Base-by-base conservation (phyloP, 2,888 invertebrate species). In the Drosophila picticornis region DNA sequence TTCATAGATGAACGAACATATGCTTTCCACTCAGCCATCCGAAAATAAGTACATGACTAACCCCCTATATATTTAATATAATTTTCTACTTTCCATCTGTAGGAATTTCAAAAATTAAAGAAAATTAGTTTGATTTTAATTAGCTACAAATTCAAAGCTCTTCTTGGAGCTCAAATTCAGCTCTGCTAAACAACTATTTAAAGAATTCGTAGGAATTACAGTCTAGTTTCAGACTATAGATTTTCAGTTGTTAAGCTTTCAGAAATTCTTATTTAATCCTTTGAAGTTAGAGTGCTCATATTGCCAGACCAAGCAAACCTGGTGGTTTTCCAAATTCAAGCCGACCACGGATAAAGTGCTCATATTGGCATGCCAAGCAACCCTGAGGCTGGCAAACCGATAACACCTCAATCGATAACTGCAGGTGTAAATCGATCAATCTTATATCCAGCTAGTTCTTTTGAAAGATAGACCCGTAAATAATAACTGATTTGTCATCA, bases 1-100 rank as follows among this genome's bases (percentile, higher is more conserved):
- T 51, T 51, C 29, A 27, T 51, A 13, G 22, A 10, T 29, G 50
- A 72, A 60, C 60, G 31, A 38, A 50, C 13, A 22, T 46, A 59
- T 36, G 58, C 68, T 61, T 69, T 52, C 31, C 31, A 40, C 57
- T 25, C 67, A 43, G 58, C 58, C 63, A 66, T 36, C 43, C 59
- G 59, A 25, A 62, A 29, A 51, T 52, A 69, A 32, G 62, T 51
- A 60, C 31, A 36, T 65, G 75, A 75, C 75, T 75, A 75, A 75
- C 75, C 22, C 13, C 25, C 29, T 11, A 2, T 5, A 40, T 50
- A 27, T 29, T 13, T 22, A 9, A n/a, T 32, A 22, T 32, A 0
- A 32, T 52, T 32, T 31, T n/a, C 13, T 3, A 31, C 22, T 6
- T 46, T 25, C 16, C 16, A 46, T 46, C 3, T 16, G 13, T 16